Percentiles rank a stretch among this genome's conserved stretches.
Evolutionary conservation across 2,888 invertebrate species (phyloP).

Genomic region (Hipparchia sbordonii): DNA sequence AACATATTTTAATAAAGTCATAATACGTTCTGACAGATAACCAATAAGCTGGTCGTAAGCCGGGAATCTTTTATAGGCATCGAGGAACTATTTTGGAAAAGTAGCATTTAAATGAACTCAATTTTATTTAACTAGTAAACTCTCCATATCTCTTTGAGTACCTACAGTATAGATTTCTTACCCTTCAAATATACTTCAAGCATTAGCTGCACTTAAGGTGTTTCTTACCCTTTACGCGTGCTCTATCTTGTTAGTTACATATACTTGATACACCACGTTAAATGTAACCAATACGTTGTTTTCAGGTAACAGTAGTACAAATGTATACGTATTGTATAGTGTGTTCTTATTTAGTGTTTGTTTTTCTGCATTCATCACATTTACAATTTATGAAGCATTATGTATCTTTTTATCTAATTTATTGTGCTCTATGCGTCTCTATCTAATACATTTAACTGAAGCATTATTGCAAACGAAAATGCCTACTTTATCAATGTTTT

Average conservation of each 20-base stretch:
- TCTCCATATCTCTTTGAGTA: constrained; percentile 15
- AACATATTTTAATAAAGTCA: too few relatives aligned
- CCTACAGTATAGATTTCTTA: constrained; percentile 21
- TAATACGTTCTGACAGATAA: too few relatives aligned
- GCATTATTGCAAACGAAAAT: too few relatives aligned
- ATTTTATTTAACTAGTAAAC: not conserved
- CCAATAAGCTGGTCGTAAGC: too few relatives aligned
- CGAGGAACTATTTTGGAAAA: not conserved
- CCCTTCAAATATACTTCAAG: constrained; percentile 26
- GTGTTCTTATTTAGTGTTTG: not conserved
- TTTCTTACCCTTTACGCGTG: constrained; percentile 35
- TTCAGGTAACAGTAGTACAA: not conserved
- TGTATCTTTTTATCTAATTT: too few relatives aligned
- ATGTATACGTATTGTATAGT: too few relatives aligned
- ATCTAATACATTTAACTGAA: too few relatives aligned
- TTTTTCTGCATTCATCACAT: not conserved
- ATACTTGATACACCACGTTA: constrained; percentile 30
- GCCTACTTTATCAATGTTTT: too few relatives aligned
- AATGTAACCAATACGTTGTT: constrained; percentile 19
- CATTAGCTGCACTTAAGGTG: constrained; percentile 39
- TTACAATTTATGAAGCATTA: not conserved
- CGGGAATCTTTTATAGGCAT: too few relatives aligned
- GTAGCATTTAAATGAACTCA: not conserved
- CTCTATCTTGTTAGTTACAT: constrained; percentile 40
- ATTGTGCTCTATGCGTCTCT: too few relatives aligned